phyloP scores from a whole-genome alignment of 2,113 vertebrate genomes.

The Oxygymnocypris stewartii region DNA sequence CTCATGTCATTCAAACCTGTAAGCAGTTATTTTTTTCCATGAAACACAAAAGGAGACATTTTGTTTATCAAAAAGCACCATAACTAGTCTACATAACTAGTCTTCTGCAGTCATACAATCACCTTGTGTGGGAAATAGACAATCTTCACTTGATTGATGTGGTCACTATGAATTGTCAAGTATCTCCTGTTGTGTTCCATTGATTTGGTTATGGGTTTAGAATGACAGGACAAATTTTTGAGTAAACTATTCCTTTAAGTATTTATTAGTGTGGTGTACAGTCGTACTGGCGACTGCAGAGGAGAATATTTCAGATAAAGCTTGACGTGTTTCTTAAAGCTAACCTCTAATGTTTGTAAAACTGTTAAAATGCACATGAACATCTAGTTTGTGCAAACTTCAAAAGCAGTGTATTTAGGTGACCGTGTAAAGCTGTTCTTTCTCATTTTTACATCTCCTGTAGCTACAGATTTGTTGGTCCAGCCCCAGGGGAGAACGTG shows the following conservation, averaged over 20 bases:
- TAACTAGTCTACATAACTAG: not conserved
- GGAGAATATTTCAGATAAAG: not conserved
- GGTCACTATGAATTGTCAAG: not conserved
- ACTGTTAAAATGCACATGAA: not conserved
- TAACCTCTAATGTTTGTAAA: not conserved
- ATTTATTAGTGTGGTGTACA: not conserved
- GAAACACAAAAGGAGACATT: not conserved
- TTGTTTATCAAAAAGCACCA: not conserved
- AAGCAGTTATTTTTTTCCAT: not conserved
- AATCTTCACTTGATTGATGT: not conserved
- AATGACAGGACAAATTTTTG: not conserved
- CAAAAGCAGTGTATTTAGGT: constrained; percentile 57
- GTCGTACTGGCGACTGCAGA: not conserved
- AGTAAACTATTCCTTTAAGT: constrained; percentile 6
- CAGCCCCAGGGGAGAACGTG: constrained; percentile 77
- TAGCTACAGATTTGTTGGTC: constrained; percentile 83
- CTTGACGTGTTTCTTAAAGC: not conserved
- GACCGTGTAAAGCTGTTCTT: constrained; percentile 85
- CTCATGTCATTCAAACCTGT: not conserved
- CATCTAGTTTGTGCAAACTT: not conserved
- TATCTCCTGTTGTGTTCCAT: not conserved
- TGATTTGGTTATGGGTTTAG: constrained; percentile 3
- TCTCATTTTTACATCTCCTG: constrained; percentile 85
- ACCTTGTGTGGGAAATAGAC: not conserved
- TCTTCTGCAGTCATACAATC: not conserved